phyloP scores from a whole-genome alignment of 2,113 vertebrate genomes.

The Callopanchax toddi region DNA sequence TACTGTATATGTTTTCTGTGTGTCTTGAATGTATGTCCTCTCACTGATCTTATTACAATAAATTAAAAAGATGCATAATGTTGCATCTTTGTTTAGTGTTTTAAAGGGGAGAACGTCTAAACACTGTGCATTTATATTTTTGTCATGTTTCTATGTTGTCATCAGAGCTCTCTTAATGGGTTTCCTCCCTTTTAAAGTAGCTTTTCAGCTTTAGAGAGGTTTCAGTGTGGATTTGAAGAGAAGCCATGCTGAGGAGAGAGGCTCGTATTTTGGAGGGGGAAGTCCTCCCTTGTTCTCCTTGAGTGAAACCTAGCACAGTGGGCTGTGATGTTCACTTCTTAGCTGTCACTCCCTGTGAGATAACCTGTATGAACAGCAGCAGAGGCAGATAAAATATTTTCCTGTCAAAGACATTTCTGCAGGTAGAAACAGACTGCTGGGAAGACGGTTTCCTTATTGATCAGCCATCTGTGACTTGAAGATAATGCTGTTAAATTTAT shows the following conservation, averaged over 20 bases:
- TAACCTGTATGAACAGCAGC: slow-evolving; percentile 7
- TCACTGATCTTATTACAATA: slow-evolving; percentile 34
- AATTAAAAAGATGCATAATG: slow-evolving; percentile 27
- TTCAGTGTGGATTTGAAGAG: slow-evolving; percentile 49
- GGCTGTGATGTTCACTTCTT: slow-evolving; percentile 8
- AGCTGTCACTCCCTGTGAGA: slow-evolving; percentile 16
- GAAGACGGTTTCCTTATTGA: slow-evolving; percentile 17
- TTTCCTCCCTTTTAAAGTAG: slow-evolving; percentile 44
- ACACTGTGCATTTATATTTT: neutral
- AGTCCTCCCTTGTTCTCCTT: slow-evolving; percentile 24
- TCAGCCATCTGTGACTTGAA: slow-evolving; percentile 9
- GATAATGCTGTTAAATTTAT: slow-evolving; percentile 26
- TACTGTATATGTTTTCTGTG: slow-evolving; percentile 29
- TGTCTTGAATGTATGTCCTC: slow-evolving; percentile 36
- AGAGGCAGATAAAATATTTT: slow-evolving; percentile 33
- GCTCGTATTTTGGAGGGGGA: slow-evolving; percentile 16
- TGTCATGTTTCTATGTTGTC: slow-evolving; percentile 13
- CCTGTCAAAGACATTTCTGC: slow-evolving; percentile 28
- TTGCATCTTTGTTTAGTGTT: neutral
- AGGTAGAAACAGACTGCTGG: slow-evolving; percentile 7
- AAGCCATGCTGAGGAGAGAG: slow-evolving; percentile 13
- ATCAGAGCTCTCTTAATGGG: slow-evolving; percentile 37
- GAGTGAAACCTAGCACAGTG: slow-evolving; percentile 24
- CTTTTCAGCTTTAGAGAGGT: slow-evolving; percentile 22
- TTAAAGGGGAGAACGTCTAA: slow-evolving; percentile 15